These are phyloP conservation scores for Acrossocheilus fasciatus DNA, from an alignment of 2,797 vertebrate species.

Conservation along the genomic window DNA sequence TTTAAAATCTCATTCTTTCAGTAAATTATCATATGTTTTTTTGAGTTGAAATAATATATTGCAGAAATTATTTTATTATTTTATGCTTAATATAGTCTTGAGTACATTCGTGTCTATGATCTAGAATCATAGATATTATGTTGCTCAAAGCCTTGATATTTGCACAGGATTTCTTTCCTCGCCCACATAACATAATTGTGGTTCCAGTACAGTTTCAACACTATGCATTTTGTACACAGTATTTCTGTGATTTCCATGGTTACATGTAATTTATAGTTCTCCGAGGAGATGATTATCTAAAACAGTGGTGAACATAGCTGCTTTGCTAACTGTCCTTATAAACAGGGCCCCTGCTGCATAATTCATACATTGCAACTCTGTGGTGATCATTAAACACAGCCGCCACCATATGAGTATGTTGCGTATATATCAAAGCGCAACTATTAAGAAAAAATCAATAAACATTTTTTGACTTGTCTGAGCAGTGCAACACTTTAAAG, in stretches of 20 bases:
- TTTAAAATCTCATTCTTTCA: not conserved
- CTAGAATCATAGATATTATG: conserved; percentile 41
- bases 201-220: conserved; percentile 31
- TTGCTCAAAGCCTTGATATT: conserved; percentile 34
- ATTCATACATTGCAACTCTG: conserved; percentile 33
- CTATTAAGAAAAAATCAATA: conserved; percentile 75
- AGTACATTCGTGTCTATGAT: conserved; percentile 8
- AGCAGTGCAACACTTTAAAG: conserved; percentile 65
- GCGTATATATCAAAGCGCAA: conserved; percentile 38
- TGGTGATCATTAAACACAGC: conserved; percentile 52
- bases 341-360: conserved; percentile 43
- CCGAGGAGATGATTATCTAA: conserved; percentile 48
- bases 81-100: conserved; percentile 15
- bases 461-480: conserved; percentile 59
- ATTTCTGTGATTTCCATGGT: conserved; percentile 50
- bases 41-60: not conserved
- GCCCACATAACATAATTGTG: conserved; percentile 50
- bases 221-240: conserved; percentile 35
- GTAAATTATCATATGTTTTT: not conserved
- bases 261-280: conserved; percentile 52
- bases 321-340: conserved; percentile 26
- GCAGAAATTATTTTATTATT: not conserved
- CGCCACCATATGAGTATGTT: conserved; percentile 31
- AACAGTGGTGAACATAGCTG: conserved; percentile 39
- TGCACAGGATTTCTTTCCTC: conserved; percentile 42